Percentiles rank a stretch among this genome's conserved stretches.
phyloP scores from a whole-genome alignment of 2,113 vertebrate genomes.

The Tetraodon nigroviridis region DNA sequence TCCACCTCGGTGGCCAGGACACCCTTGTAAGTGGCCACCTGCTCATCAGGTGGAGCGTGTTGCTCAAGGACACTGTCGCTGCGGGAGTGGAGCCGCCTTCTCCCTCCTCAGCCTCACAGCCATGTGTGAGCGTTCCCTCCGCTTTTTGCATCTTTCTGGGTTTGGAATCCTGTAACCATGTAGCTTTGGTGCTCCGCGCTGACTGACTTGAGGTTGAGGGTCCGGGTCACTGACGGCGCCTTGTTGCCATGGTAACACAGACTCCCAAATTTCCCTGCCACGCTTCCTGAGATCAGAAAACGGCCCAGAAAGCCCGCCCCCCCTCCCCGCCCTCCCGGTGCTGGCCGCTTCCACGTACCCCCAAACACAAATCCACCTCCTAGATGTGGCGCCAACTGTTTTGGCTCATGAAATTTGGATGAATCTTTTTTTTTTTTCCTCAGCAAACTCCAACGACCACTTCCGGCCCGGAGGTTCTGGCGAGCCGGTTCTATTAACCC shows the following conservation, averaged over 20 bases:
- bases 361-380: neutral
- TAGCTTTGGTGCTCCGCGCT: too few relatives aligned
- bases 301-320: too few relatives aligned
- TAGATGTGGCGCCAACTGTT: neutral
- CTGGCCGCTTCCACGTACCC: neutral
- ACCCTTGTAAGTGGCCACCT: neutral
- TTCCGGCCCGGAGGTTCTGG: conserved; percentile 3
- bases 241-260: too few relatives aligned
- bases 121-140: neutral
- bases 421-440: neutral
- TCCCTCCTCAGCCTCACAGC: too few relatives aligned
- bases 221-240: too few relatives aligned
- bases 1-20: neutral
- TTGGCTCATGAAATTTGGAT: conserved; percentile 24
- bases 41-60: neutral
- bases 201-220: too few relatives aligned
- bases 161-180: too few relatives aligned
- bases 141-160: too few relatives aligned
- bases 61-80: too few relatives aligned
- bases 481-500: conserved; percentile 28
- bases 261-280: too few relatives aligned
- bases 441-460: neutral
- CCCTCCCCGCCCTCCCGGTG: too few relatives aligned
- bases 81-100: too few relatives aligned
- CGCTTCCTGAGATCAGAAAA: neutral